Conservation (phyloP, 2,888 invertebrate genomes). For the Argynnis bischoffii region DNA sequence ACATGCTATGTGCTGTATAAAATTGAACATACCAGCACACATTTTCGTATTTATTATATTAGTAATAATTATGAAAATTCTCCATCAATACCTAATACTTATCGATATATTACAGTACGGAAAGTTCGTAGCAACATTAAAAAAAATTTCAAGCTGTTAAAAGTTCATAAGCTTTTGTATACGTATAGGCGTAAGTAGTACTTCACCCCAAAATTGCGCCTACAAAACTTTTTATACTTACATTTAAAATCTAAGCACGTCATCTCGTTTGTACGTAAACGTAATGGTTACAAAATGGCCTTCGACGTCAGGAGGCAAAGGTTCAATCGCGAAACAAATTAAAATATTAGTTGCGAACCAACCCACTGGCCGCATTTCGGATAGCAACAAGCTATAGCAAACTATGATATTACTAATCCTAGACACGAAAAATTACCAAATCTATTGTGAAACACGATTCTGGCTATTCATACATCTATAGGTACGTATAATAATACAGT, state of each 20-base stretch:
- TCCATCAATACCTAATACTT: too few relatives aligned
- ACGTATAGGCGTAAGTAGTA: too few relatives aligned
- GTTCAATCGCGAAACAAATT: slow-evolving; percentile 5
- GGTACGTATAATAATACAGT: neutral
- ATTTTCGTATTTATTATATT: too few relatives aligned
- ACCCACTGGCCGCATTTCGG: neutral
- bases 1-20: too few relatives aligned
- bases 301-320: neutral
- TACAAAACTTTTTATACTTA: neutral
- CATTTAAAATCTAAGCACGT: neutral
- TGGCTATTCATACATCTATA: neutral
- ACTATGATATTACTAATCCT: neutral
- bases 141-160: too few relatives aligned
- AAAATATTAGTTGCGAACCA: neutral
- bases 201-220: neutral
- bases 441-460: slow-evolving; percentile 12
- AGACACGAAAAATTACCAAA: slow-evolving; percentile 22
- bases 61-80: too few relatives aligned
- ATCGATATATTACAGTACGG: too few relatives aligned
- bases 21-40: too few relatives aligned
- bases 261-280: slow-evolving; percentile 8
- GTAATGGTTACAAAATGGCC: neutral
- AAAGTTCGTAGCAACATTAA: too few relatives aligned
- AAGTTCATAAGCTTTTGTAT: too few relatives aligned
- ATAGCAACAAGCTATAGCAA: slow-evolving; percentile 4